A percentile compares a stretch with the other conserved stretches of the same genome.
Conservation (phyloP, 2,888 invertebrate genomes). For the Synergus itoensis region DNA sequence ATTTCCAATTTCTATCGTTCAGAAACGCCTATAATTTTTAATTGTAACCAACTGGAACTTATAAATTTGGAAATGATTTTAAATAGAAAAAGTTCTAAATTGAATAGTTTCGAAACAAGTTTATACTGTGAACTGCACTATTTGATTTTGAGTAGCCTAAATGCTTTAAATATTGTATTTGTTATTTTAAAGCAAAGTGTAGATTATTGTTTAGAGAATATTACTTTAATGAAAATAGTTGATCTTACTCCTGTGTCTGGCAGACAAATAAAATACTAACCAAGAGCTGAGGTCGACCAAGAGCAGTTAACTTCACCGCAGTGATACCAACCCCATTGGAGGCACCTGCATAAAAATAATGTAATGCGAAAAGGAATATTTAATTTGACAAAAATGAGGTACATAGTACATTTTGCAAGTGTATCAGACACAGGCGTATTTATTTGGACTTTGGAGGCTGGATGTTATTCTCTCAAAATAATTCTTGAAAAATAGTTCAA, state of each 20-base stretch:
- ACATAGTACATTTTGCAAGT: neutral
- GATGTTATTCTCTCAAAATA: neutral
- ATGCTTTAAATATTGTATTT: too few relatives aligned
- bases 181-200: neutral
- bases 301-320: constrained; percentile 97
- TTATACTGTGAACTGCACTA: neutral
- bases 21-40: too few relatives aligned
- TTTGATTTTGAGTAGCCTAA: too few relatives aligned
- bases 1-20: too few relatives aligned
- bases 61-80: too few relatives aligned
- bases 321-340: constrained; percentile 97
- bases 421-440: constrained; percentile 17
- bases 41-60: too few relatives aligned
- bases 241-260: constrained; percentile 1
- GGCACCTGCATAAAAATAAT: constrained; percentile 83
- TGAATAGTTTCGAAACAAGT: too few relatives aligned
- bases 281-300: constrained; percentile 97
- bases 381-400: neutral
- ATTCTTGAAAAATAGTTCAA: neutral
- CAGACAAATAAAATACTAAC: constrained; percentile 81
- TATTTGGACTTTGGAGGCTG: neutral
- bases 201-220: neutral
- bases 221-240: neutral
- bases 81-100: too few relatives aligned
- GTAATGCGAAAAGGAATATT: neutral